Evolutionary conservation across 2,797 vertebrate genomes (phyloP).

Genomic region (Rallus crepitans): DNA sequence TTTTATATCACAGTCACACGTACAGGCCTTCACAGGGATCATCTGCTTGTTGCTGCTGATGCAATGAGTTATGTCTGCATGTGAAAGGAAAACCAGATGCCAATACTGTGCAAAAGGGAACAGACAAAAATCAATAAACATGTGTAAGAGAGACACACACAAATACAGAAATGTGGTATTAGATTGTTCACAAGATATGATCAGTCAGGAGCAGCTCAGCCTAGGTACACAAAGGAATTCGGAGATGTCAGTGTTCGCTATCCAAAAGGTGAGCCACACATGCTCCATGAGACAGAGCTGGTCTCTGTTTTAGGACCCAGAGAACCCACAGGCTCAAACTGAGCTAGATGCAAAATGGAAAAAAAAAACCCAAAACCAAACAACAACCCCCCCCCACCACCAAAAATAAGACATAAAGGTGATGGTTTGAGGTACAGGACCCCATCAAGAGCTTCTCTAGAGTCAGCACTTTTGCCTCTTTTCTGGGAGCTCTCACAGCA

Average conservation of each 20-base stretch:
- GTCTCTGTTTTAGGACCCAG: neutral
- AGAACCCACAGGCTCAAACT: neutral
- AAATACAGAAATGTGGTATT: neutral
- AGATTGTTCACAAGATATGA: neutral
- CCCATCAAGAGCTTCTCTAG: neutral
- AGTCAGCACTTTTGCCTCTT: neutral
- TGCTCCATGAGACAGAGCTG: neutral
- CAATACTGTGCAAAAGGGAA: neutral
- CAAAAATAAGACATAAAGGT: neutral
- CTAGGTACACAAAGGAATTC: neutral
- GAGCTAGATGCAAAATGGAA: neutral
- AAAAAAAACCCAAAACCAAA: too few relatives aligned
- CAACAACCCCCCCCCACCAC: too few relatives aligned
- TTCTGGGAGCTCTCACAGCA: neutral
- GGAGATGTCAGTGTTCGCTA: neutral
- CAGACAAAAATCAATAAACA: neutral
- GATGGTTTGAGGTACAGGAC: neutral
- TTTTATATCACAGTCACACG: neutral
- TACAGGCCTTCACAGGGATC: neutral
- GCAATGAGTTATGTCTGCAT: neutral
- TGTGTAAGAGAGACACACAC: neutral
- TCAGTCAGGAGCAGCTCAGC: neutral
- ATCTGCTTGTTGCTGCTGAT: neutral
- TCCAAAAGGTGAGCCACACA: fast-evolving
- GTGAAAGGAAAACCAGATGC: neutral